A percentile compares a stretch with the other conserved stretches of the same genome.
Evolutionary conservation across 2,113 vertebrate species (phyloP).

Genomic region (Polyodon spathula): DNA sequence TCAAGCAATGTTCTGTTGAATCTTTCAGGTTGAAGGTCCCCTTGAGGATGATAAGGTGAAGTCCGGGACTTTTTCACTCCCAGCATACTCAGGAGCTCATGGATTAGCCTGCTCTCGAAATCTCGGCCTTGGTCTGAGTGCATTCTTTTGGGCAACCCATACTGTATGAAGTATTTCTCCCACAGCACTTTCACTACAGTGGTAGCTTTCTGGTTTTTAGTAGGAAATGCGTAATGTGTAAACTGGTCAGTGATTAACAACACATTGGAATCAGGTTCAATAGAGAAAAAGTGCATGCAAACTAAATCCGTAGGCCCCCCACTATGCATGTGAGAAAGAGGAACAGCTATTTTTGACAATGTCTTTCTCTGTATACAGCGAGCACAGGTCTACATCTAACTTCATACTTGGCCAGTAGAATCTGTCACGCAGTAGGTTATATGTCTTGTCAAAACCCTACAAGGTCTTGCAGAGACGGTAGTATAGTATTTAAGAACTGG

Average conservation of each 20-base stretch:
- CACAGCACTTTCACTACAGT: slow-evolving; percentile 6
- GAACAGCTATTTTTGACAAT: background rate
- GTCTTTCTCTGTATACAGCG: too few species aligned
- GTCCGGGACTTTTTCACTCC: background rate
- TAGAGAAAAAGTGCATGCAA: background rate
- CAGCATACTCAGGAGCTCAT: background rate
- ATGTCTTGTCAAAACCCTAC: background rate
- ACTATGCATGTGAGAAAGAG: background rate
- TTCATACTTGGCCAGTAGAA: slow-evolving; percentile 9
- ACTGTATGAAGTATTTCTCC: slow-evolving; percentile 2
- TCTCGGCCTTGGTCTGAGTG: background rate
- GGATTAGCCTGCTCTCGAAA: background rate
- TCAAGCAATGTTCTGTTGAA: slow-evolving; percentile 9
- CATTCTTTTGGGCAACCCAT: background rate
- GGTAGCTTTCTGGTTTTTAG: slow-evolving; percentile 1
- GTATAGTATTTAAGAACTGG: background rate
- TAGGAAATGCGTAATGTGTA: slow-evolving; percentile 1
- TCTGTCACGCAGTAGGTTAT: background rate
- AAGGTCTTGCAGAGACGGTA: background rate
- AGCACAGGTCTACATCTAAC: background rate
- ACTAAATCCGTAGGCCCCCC: background rate
- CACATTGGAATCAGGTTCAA: slow-evolving; percentile 2
- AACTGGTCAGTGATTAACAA: background rate
- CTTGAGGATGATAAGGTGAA: background rate
- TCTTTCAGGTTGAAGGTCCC: slow-evolving; percentile 10